Evolutionary conservation across 1,140 invertebrate species (phyloP).

Genomic region (Panagrolaimus sp.): DNA sequence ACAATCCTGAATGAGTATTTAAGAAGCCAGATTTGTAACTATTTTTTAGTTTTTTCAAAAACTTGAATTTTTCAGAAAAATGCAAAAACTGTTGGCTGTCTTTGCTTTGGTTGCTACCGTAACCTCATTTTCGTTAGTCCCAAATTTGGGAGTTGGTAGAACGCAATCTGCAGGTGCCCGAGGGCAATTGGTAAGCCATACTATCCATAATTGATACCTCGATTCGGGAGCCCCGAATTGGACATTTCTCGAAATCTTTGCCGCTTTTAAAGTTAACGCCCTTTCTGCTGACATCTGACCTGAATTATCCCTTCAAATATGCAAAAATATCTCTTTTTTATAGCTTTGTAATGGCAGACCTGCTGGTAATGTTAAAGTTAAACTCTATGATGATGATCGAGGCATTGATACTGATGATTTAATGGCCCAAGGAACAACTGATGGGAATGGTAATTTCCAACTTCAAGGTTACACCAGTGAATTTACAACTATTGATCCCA

Average conservation of each 20-base stretch:
- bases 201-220: neutral
- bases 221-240: too few species aligned
- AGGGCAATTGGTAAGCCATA: slow-evolving; percentile 8
- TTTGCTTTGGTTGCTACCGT: too few species aligned
- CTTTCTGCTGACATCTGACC: too few species aligned
- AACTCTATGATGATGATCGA: slow-evolving; percentile 42
- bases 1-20: too few species aligned
- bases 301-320: too few species aligned
- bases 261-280: too few species aligned
- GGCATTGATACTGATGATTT: slow-evolving; percentile 44
- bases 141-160: neutral
- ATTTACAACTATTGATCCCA: slow-evolving; percentile 43
- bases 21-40: too few species aligned
- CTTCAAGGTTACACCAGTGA: slow-evolving; percentile 41
- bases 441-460: slow-evolving; percentile 33
- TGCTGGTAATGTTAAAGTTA: slow-evolving; percentile 31
- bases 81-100: too few species aligned
- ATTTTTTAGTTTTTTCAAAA: too few species aligned
- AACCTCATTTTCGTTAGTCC: too few species aligned
- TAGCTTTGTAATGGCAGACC: slow-evolving; percentile 40
- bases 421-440: slow-evolving; percentile 33
- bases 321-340: slow-evolving; percentile 5
- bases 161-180: slow-evolving; percentile 3
- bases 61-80: too few species aligned
- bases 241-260: too few species aligned